Evolutionary conservation across 2,888 invertebrate species (phyloP), one percentile per base, ranked within the genome.

Genomic region (Molanna angustata): DNA sequence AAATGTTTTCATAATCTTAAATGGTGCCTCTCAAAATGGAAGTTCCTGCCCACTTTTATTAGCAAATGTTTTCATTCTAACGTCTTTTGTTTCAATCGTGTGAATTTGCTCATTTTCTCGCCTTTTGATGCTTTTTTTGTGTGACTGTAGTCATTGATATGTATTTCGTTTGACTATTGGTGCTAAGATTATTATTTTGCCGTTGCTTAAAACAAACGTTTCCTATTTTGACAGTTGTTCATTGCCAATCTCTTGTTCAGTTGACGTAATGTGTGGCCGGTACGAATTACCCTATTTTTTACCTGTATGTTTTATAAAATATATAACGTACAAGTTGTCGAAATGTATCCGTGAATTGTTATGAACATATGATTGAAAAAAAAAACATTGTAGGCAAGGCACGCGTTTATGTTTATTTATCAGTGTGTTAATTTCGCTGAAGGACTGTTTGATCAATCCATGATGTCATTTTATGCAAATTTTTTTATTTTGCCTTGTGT

Each of bases 1-100:
- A 70, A 71, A 67, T 69, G 66, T 66, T 65, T 67, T 66, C 19
- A 22, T 18, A 11, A 22, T 62, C 63, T 63, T 62, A 70, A 71
- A 76, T 73, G 74, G 74, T 72, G 71, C 64, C 63, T 66, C 69
- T 62, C 48, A 60, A 65, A 62, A 65, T 64, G 65, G 65, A 60
- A 64, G 60, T 50, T 41, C 54, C 54, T 62, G 62, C 61, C 55
- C 55, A 55, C 55, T 55, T 55, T 48, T 48, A 51, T 44, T 55
- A 48, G 51, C 47, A 45, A 43, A 42, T 55, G 51, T 55, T 55
- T 55, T 54, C 33, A 32, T 54, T 49, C 45, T 49, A 54, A 54
- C 54, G 54, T 49, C 44, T 54, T 54, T 49, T 54, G 40, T 46
- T 39, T 51, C 37, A n/a, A 19, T 33, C 32, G 35, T 20, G 35